These are phyloP conservation scores for Haemorhous mexicanus DNA, from an alignment of 2,113 vertebrate species.

Conservation along the genomic window DNA sequence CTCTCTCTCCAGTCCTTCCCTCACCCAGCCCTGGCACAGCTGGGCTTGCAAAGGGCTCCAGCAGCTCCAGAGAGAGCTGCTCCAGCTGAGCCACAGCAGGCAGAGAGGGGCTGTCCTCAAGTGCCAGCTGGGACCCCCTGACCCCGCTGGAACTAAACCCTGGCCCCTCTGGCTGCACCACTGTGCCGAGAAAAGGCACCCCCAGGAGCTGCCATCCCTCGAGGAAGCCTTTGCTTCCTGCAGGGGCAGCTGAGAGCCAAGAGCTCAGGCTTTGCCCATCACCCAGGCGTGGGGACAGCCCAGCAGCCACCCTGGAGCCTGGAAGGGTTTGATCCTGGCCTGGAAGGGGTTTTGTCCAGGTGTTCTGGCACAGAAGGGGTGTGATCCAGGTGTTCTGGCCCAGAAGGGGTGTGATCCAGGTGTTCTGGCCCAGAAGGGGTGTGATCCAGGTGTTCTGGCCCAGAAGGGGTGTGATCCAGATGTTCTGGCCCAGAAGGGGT, in stretches of 20 bases:
- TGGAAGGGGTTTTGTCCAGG: no score
- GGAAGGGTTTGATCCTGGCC: no score
- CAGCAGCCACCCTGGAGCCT: neutral
- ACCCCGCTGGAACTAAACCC: neutral
- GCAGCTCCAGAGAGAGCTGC: neutral
- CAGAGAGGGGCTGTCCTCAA: neutral
- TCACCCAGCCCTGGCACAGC: neutral
- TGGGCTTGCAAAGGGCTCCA: neutral
- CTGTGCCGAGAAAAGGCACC: neutral
- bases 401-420: no score
- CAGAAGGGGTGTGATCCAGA: no score
- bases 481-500: no score
- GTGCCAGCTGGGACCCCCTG: neutral
- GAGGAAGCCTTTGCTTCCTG: neutral
- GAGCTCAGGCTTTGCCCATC: accelerated
- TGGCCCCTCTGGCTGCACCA: neutral
- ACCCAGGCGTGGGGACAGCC: neutral
- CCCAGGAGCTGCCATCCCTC: neutral
- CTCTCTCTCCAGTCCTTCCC: neutral
- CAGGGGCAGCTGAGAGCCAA: neutral
- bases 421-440: no score
- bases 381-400: neutral
- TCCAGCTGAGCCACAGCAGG: neutral
- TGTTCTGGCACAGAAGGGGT: no score
- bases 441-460: no score